These are phyloP conservation scores for Apostichopus parvimensis DNA, from an alignment of 35 echinoderm and acorn worm species.

Conservation along the genomic window DNA sequence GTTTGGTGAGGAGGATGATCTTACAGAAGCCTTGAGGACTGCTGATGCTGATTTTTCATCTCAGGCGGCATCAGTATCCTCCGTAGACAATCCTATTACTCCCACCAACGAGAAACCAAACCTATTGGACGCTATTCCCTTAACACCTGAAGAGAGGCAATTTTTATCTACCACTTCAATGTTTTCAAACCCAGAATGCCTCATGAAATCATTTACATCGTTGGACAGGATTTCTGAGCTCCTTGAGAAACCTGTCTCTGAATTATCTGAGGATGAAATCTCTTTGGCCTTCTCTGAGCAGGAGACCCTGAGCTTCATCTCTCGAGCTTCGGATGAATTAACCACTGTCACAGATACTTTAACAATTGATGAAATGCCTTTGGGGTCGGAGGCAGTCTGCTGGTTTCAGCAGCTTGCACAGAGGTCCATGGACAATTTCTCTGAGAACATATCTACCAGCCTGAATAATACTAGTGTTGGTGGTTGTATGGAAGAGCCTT, in stretches of 20 bases:
- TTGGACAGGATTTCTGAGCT: conserved; percentile 82
- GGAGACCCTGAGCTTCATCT: conserved; percentile 87
- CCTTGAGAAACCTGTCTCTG: conserved; percentile 88
- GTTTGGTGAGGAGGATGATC: conserved; percentile 79
- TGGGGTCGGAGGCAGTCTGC: conserved; percentile 89
- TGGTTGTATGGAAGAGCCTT: conserved; percentile 77
- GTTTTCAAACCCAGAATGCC: conserved; percentile 72
- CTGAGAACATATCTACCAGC: conserved; percentile 81
- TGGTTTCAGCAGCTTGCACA: conserved; percentile 80
- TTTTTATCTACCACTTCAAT: conserved; percentile 30
- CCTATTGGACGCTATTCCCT: conserved; percentile 14
- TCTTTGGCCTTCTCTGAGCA: conserved; percentile 90
- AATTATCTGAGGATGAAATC: conserved; percentile 91
- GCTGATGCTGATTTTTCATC: conserved; percentile 68
- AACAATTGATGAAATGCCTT: conserved; percentile 91
- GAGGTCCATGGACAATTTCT: conserved; percentile 86
- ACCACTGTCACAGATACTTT: conserved; percentile 74
- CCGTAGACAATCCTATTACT: background rate
- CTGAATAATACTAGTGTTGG: conserved; percentile 79
- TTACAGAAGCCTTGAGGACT: conserved; percentile 62
- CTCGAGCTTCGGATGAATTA: conserved; percentile 77
- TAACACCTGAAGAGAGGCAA: conserved; percentile 41
- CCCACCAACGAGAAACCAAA: conserved; percentile 35
- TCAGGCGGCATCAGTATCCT: conserved; percentile 49
- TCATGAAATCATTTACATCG: conserved; percentile 81